Percentiles rank a stretch among this genome's conserved stretches.
Evolutionary conservation across 2,888 invertebrate genomes (phyloP).

Genomic region (Lycaena phlaeas): DNA sequence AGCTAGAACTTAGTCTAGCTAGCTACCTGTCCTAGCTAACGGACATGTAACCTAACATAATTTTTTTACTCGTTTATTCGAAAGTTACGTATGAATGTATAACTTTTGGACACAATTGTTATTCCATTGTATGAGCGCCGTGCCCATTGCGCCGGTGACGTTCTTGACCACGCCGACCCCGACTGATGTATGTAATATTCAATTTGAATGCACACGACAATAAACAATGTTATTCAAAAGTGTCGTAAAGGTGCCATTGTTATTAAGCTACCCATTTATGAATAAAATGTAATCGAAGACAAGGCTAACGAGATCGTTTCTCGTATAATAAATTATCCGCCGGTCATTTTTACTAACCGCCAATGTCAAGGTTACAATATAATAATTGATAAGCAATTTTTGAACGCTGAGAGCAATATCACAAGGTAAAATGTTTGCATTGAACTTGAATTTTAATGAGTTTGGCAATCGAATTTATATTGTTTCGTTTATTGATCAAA

Average conservation of each 20-base stretch:
- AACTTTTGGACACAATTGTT: too few species aligned
- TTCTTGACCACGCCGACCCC: constrained; percentile 1
- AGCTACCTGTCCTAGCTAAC: too few species aligned
- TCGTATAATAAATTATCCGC: constrained; percentile 53
- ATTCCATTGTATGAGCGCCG: background rate
- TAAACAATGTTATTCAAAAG: constrained; percentile 9
- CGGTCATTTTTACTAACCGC: constrained; percentile 42
- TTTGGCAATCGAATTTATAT: background rate
- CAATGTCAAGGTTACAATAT: constrained; percentile 55
- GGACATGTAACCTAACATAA: too few species aligned
- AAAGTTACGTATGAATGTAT: too few species aligned
- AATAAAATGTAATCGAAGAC: constrained; percentile 34
- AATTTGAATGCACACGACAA: constrained; percentile 3
- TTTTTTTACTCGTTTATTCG: too few species aligned
- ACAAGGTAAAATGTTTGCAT: background rate
- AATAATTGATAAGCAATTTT: constrained; percentile 15
- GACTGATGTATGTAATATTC: background rate
- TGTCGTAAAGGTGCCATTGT: constrained; percentile 11
- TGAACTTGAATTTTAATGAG: constrained; percentile 5
- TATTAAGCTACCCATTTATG: constrained; percentile 13
- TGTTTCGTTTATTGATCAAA: too few species aligned
- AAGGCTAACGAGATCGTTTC: constrained; percentile 62
- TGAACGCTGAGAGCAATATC: constrained; percentile 3
- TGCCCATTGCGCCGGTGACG: constrained; percentile 1
- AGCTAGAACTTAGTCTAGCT: too few species aligned